phyloP scores from a whole-genome alignment of 1,140 invertebrate species.

The Drosophila tristis region DNA sequence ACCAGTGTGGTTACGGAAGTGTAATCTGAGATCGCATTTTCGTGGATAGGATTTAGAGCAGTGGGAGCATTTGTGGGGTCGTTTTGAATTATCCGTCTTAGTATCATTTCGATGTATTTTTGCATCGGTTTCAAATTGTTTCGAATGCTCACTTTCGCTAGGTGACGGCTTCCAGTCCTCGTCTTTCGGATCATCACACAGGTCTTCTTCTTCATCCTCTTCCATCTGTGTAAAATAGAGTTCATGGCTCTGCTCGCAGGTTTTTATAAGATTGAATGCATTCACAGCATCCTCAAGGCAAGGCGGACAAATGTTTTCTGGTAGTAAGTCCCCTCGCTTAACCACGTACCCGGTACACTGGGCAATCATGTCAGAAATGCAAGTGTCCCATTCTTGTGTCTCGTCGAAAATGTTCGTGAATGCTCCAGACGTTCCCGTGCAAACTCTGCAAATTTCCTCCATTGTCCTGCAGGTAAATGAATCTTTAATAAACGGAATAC shows the following conservation, averaged over 20 bases:
- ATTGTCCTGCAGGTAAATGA: background rate
- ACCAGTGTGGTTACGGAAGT: no score
- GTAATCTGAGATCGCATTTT: no score
- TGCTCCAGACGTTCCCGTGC: background rate
- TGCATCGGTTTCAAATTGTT: no score
- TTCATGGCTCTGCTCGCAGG: background rate
- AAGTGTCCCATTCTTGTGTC: background rate
- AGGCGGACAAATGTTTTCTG: background rate
- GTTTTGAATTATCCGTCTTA: no score
- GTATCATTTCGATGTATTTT: no score
- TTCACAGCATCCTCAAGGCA: background rate
- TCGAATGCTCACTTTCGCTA: no score
- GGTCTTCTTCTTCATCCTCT: background rate
- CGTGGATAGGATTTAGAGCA: no score
- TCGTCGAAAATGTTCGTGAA: background rate
- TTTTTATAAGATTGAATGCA: background rate
- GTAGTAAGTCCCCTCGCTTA: background rate
- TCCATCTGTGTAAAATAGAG: background rate
- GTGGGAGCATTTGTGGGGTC: no score
- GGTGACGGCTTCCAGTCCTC: no score
- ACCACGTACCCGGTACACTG: background rate
- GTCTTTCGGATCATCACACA: no score
- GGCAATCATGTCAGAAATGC: background rate
- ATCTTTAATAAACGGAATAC: no score
- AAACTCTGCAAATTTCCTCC: background rate